Evolutionary conservation across 2,797 vertebrate genomes (phyloP), one percentile per base, ranked within the genome.

Genomic region (Miichthys miiuy): DNA sequence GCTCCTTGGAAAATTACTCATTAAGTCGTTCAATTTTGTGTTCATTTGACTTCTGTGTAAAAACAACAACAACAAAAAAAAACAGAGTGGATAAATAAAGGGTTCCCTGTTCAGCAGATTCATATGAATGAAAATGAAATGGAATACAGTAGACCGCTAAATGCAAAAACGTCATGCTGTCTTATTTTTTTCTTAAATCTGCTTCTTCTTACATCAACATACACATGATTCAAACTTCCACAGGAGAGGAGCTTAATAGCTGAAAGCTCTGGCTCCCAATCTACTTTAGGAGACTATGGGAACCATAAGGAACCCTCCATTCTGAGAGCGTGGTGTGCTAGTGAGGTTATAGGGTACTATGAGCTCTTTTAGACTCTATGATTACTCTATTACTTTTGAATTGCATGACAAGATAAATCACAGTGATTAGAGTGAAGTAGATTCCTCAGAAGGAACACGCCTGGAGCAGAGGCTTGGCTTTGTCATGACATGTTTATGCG

Each of bases 1-100:
- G 4, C 60, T 9, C 41, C n/a, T n/a, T 41, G 66, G 42, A 51
- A 66, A 55, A 66, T 11, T n/a, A 7, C 17, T 9, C 8, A 8
- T 47, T 30, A 25, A 8, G 23, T 21, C 17, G 2, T 20, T 54
- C 14, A 6, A 61, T 81, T 12, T 52, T 23, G 25, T 18, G 8
- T 61, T 42, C 48, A 66, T 62, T 38, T 66, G 9, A 38, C 17
- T 72, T 66, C 27, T 16, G 25, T 44, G n/a, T 57, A 34, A 60
- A 73, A 61, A 30, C 1, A 5, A 2, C 3, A 30, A 30, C 27
- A 27, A 27, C 27, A 27, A 34, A 34, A 8, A 34, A 8, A 34
- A 8, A 34, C 1, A 16, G 2, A 12, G 10, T 18, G 5, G 4
- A n/a, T 10, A 6, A 16, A 52, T 2, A 8, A 27, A 61, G 5